These are phyloP conservation scores for Ectemnius lituratus DNA, from an alignment of 2,888 invertebrate species.

Conservation along the genomic window DNA sequence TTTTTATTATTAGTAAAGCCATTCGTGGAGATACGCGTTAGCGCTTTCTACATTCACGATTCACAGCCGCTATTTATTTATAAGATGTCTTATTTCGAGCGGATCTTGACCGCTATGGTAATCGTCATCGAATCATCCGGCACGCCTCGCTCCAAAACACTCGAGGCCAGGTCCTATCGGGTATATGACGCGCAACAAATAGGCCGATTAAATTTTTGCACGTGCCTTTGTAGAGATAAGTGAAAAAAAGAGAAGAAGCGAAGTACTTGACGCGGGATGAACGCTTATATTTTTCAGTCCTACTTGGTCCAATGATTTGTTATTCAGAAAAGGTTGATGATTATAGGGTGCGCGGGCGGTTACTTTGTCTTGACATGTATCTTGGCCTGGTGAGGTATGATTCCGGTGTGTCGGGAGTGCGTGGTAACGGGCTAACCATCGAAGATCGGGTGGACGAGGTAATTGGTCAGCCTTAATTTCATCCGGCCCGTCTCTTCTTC, in stretches of 20 bases:
- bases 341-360: no score
- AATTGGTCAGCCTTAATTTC: constrained; percentile 40
- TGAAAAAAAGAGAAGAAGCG: constrained; percentile 3
- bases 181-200: background rate
- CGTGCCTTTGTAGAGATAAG: background rate
- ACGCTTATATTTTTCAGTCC: no score
- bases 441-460: constrained; percentile 21
- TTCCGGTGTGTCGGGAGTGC: constrained; percentile 6
- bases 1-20: no score
- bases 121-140: background rate
- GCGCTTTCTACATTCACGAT: background rate
- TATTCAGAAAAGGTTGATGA: no score
- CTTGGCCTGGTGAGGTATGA: constrained; percentile 1
- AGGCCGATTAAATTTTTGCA: constrained; percentile 2
- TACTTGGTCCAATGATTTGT: no score
- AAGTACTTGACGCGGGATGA: background rate
- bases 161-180: background rate
- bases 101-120: constrained; percentile 9
- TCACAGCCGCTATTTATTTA: background rate
- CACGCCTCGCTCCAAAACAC: background rate
- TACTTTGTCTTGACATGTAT: no score
- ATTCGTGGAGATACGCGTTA: no score
- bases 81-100: constrained; percentile 4
- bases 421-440: background rate
- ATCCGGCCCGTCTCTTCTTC: constrained; percentile 29